Evolutionary conservation across 2,888 invertebrate genomes (phyloP).

Genomic region (Polyommatus icarus): DNA sequence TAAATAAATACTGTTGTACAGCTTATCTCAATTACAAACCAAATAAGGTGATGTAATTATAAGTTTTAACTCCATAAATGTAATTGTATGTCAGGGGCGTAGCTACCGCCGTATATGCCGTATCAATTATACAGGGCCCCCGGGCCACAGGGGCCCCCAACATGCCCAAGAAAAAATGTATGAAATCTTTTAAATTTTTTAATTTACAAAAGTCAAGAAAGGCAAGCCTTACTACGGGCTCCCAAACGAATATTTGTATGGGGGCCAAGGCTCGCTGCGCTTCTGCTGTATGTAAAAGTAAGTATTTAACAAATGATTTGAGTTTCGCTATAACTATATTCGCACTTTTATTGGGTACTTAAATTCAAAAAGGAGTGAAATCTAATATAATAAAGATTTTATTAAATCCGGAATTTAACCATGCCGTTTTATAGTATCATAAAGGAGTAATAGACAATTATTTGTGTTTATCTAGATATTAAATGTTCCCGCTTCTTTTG

Average conservation of each 20-base stretch:
- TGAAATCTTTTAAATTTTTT: no score
- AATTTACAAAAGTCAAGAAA: no score
- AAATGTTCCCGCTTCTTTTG: not conserved
- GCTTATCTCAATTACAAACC: not conserved
- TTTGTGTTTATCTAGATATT: not conserved
- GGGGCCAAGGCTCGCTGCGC: no score
- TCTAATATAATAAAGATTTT: not conserved
- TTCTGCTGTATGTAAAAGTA: no score
- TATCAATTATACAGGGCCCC: no score
- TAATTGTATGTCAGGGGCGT: not conserved
- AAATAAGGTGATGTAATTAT: not conserved
- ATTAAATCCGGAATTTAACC: not conserved
- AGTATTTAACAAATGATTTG: not conserved
- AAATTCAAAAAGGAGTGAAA: not conserved
- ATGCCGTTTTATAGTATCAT: not conserved
- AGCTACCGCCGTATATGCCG: no score
- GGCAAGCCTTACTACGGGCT: no score
- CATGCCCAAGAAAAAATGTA: no score
- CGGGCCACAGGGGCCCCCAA: no score
- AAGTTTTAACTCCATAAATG: not conserved
- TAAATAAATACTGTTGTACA: not conserved
- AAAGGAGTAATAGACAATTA: not conserved
- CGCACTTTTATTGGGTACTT: not conserved
- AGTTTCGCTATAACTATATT: not conserved
- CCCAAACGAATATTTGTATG: no score